Percentiles rank a stretch among this genome's conserved stretches.
These are phyloP conservation scores for Bothrops jararaca DNA, from an alignment of 2,113 vertebrate genomes.

Conservation along the genomic window DNA sequence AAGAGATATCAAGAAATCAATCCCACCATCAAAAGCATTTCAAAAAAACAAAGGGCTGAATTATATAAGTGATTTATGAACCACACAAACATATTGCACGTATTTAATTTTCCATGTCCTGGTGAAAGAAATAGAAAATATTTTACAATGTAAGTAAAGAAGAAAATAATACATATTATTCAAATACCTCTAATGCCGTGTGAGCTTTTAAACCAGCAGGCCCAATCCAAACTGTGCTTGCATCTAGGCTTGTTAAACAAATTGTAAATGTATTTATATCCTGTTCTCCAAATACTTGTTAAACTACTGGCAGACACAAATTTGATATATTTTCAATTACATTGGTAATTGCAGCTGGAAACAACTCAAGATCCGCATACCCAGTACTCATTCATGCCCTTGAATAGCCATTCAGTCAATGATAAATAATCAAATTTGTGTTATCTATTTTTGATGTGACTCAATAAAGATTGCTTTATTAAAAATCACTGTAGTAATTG, in stretches of 20 bases:
- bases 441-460: background rate
- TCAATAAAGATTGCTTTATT: background rate
- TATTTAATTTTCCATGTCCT: background rate
- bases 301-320: background rate
- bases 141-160: background rate
- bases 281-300: background rate
- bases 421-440: background rate
- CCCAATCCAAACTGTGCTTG: background rate
- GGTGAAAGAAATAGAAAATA: background rate
- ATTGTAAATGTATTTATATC: background rate
- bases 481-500: background rate
- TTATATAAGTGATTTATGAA: background rate
- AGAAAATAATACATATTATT: background rate
- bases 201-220: background rate
- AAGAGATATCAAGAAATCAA: background rate
- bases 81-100: background rate
- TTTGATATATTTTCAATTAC: background rate
- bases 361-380: background rate
- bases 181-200: background rate
- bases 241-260: background rate
- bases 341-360: background rate
- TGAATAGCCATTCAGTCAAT: background rate
- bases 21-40: background rate
- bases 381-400: background rate
- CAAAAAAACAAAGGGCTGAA: background rate